Conservation (phyloP, 2,888 invertebrate genomes). For the Polietes domitor region DNA sequence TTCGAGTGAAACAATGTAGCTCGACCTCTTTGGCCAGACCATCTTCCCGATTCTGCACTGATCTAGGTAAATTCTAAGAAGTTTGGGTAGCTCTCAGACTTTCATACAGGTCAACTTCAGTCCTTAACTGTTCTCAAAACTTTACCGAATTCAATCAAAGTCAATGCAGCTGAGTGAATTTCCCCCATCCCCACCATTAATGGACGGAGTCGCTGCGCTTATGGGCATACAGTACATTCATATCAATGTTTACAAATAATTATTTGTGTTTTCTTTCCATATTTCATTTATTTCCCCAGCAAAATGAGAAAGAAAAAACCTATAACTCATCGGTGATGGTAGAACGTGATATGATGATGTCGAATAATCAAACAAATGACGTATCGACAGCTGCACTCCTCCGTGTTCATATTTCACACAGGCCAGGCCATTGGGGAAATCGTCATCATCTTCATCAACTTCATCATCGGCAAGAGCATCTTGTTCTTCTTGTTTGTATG, state of each 20-base stretch:
- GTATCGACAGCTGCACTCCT: background rate
- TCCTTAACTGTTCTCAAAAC: too few relatives aligned
- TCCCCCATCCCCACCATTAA: too few relatives aligned
- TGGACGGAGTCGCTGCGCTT: too few relatives aligned
- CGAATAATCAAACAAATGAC: background rate
- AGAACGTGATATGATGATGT: constrained; percentile 16
- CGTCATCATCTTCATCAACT: background rate
- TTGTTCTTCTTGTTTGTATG: background rate
- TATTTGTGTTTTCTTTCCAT: background rate
- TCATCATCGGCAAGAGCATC: background rate
- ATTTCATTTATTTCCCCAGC: background rate
- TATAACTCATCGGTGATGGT: background rate
- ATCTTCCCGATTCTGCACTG: too few relatives aligned
- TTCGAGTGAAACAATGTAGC: too few relatives aligned
- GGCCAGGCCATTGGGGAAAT: background rate
- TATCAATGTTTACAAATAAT: background rate
- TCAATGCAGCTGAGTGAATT: too few relatives aligned
- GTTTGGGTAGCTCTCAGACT: too few relatives aligned
- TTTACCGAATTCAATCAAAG: too few relatives aligned
- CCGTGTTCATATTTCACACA: background rate
- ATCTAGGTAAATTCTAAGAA: too few relatives aligned
- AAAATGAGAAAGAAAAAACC: background rate
- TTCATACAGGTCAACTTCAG: too few relatives aligned
- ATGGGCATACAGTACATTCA: background rate
- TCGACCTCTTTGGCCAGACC: too few relatives aligned